A percentile compares a stretch with the other conserved stretches of the same genome.
These are phyloP conservation scores for Rhinolophus ferrumequinum DNA, from an alignment of 2,113 vertebrate genomes.

Conservation along the genomic window DNA sequence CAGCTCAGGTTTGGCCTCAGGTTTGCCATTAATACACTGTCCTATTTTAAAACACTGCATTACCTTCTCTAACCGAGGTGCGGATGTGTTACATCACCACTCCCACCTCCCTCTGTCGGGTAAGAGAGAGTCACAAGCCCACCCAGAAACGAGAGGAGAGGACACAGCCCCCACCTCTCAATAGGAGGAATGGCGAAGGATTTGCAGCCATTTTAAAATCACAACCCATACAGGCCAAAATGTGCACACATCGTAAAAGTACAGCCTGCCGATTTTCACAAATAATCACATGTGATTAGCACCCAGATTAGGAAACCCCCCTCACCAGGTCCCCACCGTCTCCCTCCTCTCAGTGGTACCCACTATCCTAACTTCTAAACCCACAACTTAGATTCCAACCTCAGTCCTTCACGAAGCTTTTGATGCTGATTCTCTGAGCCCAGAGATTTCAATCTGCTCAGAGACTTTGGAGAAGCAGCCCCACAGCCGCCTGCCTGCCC, in stretches of 20 bases:
- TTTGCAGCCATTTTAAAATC: neutral
- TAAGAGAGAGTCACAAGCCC: neutral
- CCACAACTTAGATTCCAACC: neutral
- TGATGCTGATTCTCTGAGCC: neutral
- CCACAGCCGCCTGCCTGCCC: neutral
- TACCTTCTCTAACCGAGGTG: neutral
- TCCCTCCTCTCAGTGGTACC: neutral
- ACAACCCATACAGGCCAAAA: neutral
- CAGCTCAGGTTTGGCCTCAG: too few species aligned
- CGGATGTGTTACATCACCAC: neutral
- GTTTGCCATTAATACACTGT: neutral
- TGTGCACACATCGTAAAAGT: neutral
- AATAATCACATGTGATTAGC: neutral
- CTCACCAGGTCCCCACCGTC: neutral
- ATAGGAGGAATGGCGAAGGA: neutral
- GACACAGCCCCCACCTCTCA: neutral
- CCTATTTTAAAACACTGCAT: neutral
- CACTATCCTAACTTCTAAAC: neutral
- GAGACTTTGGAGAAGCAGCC: neutral
- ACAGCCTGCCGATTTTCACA: neutral
- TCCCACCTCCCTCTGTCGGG: rapidly evolving
- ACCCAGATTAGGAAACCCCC: neutral
- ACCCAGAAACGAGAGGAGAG: neutral
- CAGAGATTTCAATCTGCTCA: neutral
- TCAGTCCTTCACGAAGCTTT: too few species aligned